Percentiles rank a stretch among this genome's conserved stretches.
phyloP scores from a whole-genome alignment of 2,888 invertebrate genomes.

The Allacma fusca region DNA sequence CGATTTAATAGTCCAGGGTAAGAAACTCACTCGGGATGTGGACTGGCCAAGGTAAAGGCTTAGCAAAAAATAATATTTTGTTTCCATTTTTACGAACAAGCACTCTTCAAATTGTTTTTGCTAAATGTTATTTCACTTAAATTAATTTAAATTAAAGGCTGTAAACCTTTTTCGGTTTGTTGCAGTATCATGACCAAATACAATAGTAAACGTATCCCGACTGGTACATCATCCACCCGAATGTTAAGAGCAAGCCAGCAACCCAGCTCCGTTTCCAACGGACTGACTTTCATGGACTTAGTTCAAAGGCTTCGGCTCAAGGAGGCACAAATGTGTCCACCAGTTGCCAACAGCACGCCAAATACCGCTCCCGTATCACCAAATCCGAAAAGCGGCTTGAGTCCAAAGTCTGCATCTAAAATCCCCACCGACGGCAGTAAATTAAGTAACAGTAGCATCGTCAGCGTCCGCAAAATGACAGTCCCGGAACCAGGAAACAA shows the following conservation, averaged over 20 bases:
- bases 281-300: constrained; percentile 57
- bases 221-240: constrained; percentile 2
- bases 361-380: not conserved
- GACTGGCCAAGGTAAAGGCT: constrained; percentile 59
- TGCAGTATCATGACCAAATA: constrained; percentile 52
- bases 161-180: too few species aligned
- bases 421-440: not conserved
- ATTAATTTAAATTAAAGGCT: too few species aligned
- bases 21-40: constrained; percentile 57
- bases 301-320: constrained; percentile 56
- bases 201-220: constrained; percentile 34
- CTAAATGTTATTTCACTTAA: too few species aligned
- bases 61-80: too few species aligned
- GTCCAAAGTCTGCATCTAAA: not conserved
- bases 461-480: not conserved
- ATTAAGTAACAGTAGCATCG: not conserved
- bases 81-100: too few species aligned
- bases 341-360: not conserved
- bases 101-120: too few species aligned
- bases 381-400: not conserved
- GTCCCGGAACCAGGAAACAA: not conserved
- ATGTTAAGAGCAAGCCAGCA: not conserved
- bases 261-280: not conserved
- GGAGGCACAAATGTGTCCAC: constrained; percentile 36
- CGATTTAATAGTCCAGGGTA: constrained; percentile 56